Percentiles rank a stretch among this genome's conserved stretches.
phyloP scores from a whole-genome alignment of 2,797 vertebrate species.

The Xenentodon cancila region DNA sequence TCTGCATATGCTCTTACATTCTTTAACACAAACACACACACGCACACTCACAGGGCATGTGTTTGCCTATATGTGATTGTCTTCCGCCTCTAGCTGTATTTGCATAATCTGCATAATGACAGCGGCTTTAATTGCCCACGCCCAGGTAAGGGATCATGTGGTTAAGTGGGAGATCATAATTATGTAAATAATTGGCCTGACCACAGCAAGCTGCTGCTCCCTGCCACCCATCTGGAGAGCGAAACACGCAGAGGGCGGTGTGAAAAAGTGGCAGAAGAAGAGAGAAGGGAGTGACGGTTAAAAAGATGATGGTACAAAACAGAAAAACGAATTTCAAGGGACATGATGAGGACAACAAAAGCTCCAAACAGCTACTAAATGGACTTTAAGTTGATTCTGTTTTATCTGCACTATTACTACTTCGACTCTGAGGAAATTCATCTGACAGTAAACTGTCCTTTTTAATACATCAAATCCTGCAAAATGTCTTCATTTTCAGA shows the following conservation, averaged over 20 bases:
- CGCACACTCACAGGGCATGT: conserved; percentile 17
- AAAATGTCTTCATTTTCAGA: conserved; percentile 35
- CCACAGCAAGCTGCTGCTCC: conserved; percentile 95
- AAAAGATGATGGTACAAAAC: neutral
- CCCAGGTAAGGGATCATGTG: conserved; percentile 98
- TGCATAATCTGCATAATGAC: conserved; percentile 98
- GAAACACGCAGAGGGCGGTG: conserved; percentile 19
- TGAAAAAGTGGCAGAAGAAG: neutral
- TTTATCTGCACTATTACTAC: conserved; percentile 1
- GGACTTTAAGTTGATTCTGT: neutral
- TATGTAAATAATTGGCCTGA: conserved; percentile 99
- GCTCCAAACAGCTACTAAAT: conserved; percentile 7
- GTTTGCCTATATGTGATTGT: conserved; percentile 82
- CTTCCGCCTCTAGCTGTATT: conserved; percentile 86
- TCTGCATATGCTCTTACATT: conserved; percentile 31
- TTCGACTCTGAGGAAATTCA: conserved; percentile 13
- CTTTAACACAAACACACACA: conserved; percentile 13
- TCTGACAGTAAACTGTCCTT: conserved; percentile 2
- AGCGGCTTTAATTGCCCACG: conserved; percentile 94
- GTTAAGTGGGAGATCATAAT: conserved; percentile 99
- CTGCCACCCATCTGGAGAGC: conserved; percentile 92
- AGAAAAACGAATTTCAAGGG: neutral
- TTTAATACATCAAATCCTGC: conserved; percentile 9
- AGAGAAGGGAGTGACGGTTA: conserved; percentile 18
- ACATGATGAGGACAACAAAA: neutral